Percentiles rank a stretch among this genome's conserved stretches.
Conservation (phyloP, 2,888 invertebrate species). For the Platycheirus albimanus region DNA sequence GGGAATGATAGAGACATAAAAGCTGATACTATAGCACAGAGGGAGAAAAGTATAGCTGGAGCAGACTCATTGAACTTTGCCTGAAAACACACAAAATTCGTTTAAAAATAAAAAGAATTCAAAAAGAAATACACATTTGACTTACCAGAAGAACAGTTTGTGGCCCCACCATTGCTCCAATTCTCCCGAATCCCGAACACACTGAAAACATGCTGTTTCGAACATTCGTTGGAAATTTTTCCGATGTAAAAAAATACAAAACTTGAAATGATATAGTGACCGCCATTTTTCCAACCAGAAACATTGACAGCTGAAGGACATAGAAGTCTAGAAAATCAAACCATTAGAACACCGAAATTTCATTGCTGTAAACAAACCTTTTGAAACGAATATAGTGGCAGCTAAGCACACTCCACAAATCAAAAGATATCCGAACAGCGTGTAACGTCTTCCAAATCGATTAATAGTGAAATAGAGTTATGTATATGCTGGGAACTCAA, state of each 20-base stretch:
- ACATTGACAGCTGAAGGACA: constrained; percentile 76
- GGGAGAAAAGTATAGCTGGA: constrained; percentile 85
- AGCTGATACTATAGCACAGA: constrained; percentile 84
- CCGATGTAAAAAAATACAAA: constrained; percentile 87
- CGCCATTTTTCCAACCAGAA: constrained; percentile 86
- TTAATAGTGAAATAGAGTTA: background rate
- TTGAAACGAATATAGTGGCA: background rate
- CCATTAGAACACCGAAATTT: no score
- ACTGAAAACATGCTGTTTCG: constrained; percentile 87
- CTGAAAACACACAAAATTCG: no score
- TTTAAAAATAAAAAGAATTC: no score
- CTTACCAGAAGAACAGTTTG: constrained; percentile 16
- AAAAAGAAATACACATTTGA: background rate
- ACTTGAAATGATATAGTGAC: constrained; percentile 87
- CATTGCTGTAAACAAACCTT: no score
- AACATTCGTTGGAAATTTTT: constrained; percentile 88
- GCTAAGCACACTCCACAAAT: constrained; percentile 25
- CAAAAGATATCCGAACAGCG: constrained; percentile 8
- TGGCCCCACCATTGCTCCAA: constrained; percentile 88
- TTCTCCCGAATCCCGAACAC: constrained; percentile 87
- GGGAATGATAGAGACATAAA: constrained; percentile 85
- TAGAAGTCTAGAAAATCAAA: background rate
- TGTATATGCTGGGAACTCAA: background rate
- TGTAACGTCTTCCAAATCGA: constrained; percentile 19
- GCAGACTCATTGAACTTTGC: constrained; percentile 82